Conservation (phyloP, 2,113 vertebrate species). For the Brachyhypopomus occidentalis region DNA sequence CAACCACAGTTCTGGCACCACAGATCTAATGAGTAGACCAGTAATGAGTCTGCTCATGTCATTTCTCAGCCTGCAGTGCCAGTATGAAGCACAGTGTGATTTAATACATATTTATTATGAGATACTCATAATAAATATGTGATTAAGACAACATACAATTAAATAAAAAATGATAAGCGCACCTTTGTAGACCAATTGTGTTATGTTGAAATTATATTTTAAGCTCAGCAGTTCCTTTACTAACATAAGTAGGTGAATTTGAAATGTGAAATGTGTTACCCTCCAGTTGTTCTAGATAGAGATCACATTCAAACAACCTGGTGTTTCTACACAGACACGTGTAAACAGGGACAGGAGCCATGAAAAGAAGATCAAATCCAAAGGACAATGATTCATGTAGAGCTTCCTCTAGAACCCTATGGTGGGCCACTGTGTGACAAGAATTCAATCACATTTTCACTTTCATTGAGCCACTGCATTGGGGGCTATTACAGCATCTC, state of each 20-base stretch:
- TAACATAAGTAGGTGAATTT: neutral
- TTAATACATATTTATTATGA: neutral
- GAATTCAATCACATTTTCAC: neutral
- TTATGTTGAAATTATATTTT: conserved; percentile 9
- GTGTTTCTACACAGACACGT: neutral
- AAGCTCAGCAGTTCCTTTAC: neutral
- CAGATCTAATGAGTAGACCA: conserved; percentile 1
- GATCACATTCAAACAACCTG: conserved; percentile 10
- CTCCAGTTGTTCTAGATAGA: conserved; percentile 7
- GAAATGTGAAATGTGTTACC: neutral
- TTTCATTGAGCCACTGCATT: neutral
- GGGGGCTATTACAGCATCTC: neutral
- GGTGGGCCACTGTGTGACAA: neutral
- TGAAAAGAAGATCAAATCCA: neutral
- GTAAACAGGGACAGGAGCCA: neutral
- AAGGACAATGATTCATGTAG: neutral
- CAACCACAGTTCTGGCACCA: neutral
- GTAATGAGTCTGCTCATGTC: neutral
- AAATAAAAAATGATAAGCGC: neutral
- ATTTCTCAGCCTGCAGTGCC: neutral
- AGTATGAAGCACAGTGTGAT: neutral
- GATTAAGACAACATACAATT: neutral
- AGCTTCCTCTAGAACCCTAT: neutral
- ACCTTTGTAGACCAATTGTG: conserved; percentile 1
- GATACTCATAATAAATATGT: neutral